Evolutionary conservation across 2,888 invertebrate species (phyloP).

Genomic region (Podotricha telesiphe): DNA sequence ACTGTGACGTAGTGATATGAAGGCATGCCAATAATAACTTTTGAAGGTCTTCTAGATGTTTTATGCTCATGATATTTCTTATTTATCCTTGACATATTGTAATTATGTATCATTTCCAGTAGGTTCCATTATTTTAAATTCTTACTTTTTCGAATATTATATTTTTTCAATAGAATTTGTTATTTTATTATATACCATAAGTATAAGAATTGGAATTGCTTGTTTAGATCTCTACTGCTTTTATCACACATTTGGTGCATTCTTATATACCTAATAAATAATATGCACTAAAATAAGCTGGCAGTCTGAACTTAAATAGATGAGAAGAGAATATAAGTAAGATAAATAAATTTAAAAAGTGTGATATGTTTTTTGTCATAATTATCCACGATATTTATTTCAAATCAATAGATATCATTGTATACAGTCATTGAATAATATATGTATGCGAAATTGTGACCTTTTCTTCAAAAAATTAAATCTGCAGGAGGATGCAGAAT

Average conservation of each 20-base stretch:
- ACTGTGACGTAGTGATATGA: slow-evolving; percentile 43
- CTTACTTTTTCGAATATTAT: not conserved
- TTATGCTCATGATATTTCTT: slow-evolving; percentile 27
- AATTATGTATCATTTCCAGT: not conserved
- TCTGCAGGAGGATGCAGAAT: slow-evolving; percentile 78
- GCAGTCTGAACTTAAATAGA: too few species aligned
- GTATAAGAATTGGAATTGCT: too few species aligned
- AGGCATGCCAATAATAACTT: slow-evolving; percentile 41
- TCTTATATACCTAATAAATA: too few species aligned
- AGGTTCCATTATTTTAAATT: not conserved
- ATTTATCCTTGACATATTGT: slow-evolving; percentile 29
- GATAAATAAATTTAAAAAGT: too few species aligned
- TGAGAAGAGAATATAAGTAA: too few species aligned
- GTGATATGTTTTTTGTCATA: too few species aligned
- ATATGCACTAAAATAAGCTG: too few species aligned
- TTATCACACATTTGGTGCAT: too few species aligned
- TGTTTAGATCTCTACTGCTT: too few species aligned
- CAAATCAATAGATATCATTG: too few species aligned
- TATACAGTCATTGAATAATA: not conserved
- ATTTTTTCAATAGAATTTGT: not conserved
- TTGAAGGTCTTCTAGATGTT: slow-evolving; percentile 31
- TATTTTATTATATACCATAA: too few species aligned
- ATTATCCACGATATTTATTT: too few species aligned
- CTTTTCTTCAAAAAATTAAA: not conserved
- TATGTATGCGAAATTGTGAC: not conserved